Base-by-base conservation (phyloP, 2,888 invertebrate genomes). In the Germaria angustata region DNA sequence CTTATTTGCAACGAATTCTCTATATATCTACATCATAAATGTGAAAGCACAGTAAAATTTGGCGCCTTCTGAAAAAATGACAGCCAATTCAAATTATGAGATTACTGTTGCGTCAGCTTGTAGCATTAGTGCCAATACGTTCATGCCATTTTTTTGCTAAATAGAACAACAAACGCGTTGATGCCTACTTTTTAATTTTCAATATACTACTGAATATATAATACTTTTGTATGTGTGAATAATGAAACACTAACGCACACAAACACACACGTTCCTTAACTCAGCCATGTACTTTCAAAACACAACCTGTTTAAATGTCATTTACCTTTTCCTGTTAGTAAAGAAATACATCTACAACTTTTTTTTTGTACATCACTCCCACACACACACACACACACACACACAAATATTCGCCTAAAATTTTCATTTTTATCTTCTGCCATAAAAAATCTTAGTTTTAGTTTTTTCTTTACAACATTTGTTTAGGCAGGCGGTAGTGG, bases 261-360 rank as follows among this genome's bases (percentile, higher is more conserved):
- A n/a, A n/a, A n/a, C n/a, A n/a, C n/a, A n/a, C 51, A 49, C 44
- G 34, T 39, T 28, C 11, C 13, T 44, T 41, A 13, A 24, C 9
- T n/a, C 28, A 28, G 8, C 1, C 53, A 28, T 66, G 51, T 39
- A 61, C 22, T 11, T 34, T 34, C 17, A 39, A 36, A 24, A 55
- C 66, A 72, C 81, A 81, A 81, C 81, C 81, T 77, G 81, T 20
- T 81, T 81, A 61, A 81, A 39, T 81, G 81, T 81, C 81, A 77
- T 81, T 81, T 81, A 81, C 81, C 81, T 81, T 72, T 61, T 73
- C 46, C 36, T 11, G 17, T 46, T 22, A 24, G 8, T 32, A 41
- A 32, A 34, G 17, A 34, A 15, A 49, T 20, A 22, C 32, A 57
- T 2, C 22, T 9, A 39, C 13, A 55, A 39, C 20, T 9, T 51